Evolutionary conservation across 2,797 vertebrate genomes (phyloP).

Genomic region (Alectoris magna): DNA sequence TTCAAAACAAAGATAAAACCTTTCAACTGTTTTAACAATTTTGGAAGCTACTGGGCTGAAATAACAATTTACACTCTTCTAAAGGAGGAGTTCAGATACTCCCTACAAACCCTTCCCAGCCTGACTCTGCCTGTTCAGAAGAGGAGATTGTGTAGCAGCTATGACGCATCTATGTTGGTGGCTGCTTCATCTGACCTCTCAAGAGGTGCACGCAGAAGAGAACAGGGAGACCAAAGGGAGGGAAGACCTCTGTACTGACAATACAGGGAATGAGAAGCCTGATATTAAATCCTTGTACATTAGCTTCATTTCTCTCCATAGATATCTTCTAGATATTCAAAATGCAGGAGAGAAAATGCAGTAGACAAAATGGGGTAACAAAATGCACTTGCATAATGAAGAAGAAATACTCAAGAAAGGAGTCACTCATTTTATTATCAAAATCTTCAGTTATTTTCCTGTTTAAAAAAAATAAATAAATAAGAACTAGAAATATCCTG

Average conservation of each 20-base stretch:
- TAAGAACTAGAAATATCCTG: not conserved
- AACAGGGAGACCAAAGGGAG: not conserved
- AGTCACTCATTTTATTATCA: not conserved
- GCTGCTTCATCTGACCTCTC: not conserved
- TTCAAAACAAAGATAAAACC: not conserved
- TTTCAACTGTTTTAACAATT: not conserved
- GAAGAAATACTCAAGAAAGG: not conserved
- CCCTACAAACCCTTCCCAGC: not conserved
- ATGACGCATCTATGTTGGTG: rapidly evolving
- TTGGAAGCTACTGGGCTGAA: not conserved
- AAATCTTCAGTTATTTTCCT: not conserved
- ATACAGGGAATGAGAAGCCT: not conserved
- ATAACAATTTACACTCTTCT: not conserved
- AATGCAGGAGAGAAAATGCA: not conserved
- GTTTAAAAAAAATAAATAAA: not conserved
- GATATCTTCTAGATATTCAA: not conserved
- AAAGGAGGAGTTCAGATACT: not conserved
- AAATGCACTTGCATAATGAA: not conserved
- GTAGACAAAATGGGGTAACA: not conserved
- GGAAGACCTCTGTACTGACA: not conserved
- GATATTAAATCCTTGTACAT: not conserved
- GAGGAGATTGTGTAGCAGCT: not conserved
- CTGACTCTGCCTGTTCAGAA: not conserved
- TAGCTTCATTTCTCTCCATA: not conserved
- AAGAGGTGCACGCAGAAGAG: not conserved